Base-by-base conservation (phyloP, 2,113 vertebrate genomes). In the Centropus bengalensis region DNA sequence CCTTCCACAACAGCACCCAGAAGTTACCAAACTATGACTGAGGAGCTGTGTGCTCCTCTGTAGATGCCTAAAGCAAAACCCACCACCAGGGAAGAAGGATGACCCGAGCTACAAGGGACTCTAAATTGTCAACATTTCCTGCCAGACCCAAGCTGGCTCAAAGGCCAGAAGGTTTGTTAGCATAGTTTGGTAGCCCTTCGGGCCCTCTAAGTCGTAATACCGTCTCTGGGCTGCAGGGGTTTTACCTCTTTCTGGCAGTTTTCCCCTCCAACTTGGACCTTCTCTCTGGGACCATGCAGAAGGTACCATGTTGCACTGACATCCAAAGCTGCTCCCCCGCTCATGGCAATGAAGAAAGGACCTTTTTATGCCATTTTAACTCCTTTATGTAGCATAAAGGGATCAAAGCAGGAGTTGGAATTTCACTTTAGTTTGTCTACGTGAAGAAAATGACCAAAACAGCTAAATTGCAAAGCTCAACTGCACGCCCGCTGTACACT, bases 401-500 rank as follows among this genome's bases (percentile, higher is more conserved):
- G n/a, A 73, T 36, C 18, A 81, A 69, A 70, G 20, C 23, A 73
- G 26, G 32, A 74, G 59, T 2, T 3, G 63, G 26, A 84, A 38
- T 78, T 71, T 70, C 59, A 67, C 38, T 32, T 51, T 30, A 44
- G 20, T 19, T 93, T 30, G 69, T 38, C 38, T 58, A 4, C 0
- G 1, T 26, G 59, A 89, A 56, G 47, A 70, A 55, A 63, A 81
- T 27, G 44, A 75, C 14, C 21, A 9, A 5, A 74, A n/a, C 18
- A 51, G 24, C 27, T 64, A 3, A 63, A 91, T 9, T 5, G 1
- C 36, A 52, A 86, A 83, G 52, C 66, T 94, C 45, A 81, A 1
- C 45, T 2, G 3, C 0, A 0, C 0, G 2, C 26, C 73, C 66
- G 56, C 36, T 56, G 47, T 15, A 63, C n/a, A 6, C 30, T 86